Percentiles rank a stretch among this genome's conserved stretches.
Conservation (phyloP, 2,888 invertebrate genomes). For the Chymomyza fuscimana region DNA sequence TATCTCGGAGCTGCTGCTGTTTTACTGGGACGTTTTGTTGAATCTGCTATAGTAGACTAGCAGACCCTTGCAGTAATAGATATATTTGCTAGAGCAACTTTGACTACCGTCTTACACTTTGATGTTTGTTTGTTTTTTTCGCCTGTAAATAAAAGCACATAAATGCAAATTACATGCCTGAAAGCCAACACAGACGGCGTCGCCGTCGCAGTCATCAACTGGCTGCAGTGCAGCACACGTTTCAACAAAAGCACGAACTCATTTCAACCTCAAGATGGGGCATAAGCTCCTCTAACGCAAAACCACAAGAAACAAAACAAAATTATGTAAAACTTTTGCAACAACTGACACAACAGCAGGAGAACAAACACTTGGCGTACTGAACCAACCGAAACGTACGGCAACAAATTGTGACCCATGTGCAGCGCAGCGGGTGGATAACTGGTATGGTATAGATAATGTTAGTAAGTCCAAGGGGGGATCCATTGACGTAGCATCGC, state of each 20-base stretch:
- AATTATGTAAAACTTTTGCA: constrained; percentile 50
- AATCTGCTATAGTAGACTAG: constrained; percentile 41
- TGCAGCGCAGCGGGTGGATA: constrained; percentile 7
- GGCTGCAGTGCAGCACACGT: constrained; percentile 7
- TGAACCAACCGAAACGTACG: not conserved
- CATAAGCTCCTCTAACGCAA: constrained; percentile 18
- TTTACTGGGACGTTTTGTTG: constrained; percentile 53
- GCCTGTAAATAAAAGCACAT: constrained; percentile 41
- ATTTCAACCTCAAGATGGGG: constrained; percentile 48
- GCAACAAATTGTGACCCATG: constrained; percentile 16
- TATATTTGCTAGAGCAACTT: not conserved
- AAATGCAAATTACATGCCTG: constrained; percentile 67
- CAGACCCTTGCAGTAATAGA: not conserved
- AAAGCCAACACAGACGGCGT: constrained; percentile 50
- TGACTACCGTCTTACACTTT: constrained; percentile 23
- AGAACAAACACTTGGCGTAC: constrained; percentile 30
- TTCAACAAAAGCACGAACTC: constrained; percentile 43
- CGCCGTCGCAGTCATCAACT: constrained; percentile 47
- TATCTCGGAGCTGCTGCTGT: constrained; percentile 40
- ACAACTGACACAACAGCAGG: not conserved
- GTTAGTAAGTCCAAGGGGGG: not conserved
- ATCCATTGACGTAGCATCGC: constrained; percentile 2
- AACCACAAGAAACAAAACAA: constrained; percentile 46
- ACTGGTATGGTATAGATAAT: not conserved
- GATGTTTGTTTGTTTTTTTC: constrained; percentile 17